phyloP scores from a whole-genome alignment of 2,797 vertebrate species.

The Lagocephalus sceleratus region DNA sequence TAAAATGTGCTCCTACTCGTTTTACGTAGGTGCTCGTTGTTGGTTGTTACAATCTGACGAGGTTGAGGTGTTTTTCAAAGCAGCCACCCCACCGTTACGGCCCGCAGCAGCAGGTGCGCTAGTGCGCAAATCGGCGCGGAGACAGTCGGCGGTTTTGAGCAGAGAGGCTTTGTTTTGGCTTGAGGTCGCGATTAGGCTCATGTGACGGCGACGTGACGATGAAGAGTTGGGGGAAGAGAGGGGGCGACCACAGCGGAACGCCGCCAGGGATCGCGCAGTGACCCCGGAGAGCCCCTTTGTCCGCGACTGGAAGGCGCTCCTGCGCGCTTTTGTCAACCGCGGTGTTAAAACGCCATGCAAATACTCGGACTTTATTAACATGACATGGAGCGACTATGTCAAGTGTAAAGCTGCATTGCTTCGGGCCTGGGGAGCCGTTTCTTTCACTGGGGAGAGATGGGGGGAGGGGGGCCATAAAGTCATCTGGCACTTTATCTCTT shows the following conservation, averaged over 20 bases:
- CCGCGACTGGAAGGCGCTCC: constrained; percentile 52
- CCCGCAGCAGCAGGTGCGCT: constrained; percentile 20
- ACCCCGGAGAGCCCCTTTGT: constrained; percentile 44
- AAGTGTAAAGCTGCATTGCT: constrained; percentile 58
- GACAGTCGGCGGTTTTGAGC: constrained; percentile 1
- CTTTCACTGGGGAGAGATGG: constrained; percentile 20
- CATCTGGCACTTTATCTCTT: constrained; percentile 75
- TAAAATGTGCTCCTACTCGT: too few species aligned
- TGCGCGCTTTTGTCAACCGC: constrained; percentile 71
- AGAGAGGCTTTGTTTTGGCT: not conserved
- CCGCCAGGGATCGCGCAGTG: constrained; percentile 49
- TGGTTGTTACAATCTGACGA: too few species aligned
- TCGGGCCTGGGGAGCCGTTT: constrained; percentile 48
- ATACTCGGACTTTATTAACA: constrained; percentile 64
- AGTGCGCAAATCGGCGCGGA: not conserved
- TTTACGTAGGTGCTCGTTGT: too few species aligned
- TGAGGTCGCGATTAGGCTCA: constrained; percentile 21
- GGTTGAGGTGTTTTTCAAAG: not conserved
- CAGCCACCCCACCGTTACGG: not conserved
- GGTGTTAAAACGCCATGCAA: constrained; percentile 72
- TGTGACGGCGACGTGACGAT: constrained; percentile 23
- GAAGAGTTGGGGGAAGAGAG: constrained; percentile 1
- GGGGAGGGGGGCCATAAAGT: constrained; percentile 68
- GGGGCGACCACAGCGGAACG: constrained; percentile 6
- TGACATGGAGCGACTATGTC: constrained; percentile 63